Conservation (phyloP, 1,140 invertebrate genomes). For the Drosophila neocordata region DNA sequence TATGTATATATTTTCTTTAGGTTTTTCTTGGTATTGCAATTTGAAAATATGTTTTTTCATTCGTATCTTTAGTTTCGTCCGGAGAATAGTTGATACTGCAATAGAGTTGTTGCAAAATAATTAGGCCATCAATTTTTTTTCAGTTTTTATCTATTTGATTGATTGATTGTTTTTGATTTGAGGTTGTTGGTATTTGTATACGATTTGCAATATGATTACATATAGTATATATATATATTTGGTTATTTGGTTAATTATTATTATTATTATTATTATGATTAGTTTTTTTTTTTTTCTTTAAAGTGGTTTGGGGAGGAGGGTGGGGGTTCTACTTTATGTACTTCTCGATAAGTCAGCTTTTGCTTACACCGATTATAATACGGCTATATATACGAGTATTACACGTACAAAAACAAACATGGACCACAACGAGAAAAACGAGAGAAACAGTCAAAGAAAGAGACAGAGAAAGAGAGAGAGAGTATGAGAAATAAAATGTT, state of each 20-base stretch:
- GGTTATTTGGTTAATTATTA: not conserved
- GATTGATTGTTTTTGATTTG: not conserved
- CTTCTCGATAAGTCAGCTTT: conserved; percentile 10
- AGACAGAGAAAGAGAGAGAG: conserved; percentile 20
- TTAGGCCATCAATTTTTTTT: conserved; percentile 69
- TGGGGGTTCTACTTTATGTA: conserved; percentile 2
- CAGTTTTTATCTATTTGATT: not conserved
- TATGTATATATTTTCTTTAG: conserved; percentile 18
- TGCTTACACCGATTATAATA: conserved; percentile 48
- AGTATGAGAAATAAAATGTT: not conserved
- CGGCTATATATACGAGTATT: conserved; percentile 29
- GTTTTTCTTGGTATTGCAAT: not conserved
- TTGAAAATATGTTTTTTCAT: conserved; percentile 32
- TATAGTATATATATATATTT: conserved; percentile 4
- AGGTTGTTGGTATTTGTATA: conserved; percentile 22
- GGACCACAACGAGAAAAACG: conserved; percentile 38
- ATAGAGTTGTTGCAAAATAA: conserved; percentile 80
- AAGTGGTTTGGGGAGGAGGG: not conserved
- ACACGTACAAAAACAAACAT: conserved; percentile 37
- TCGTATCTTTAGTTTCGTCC: conserved; percentile 71
- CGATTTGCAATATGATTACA: conserved; percentile 54
- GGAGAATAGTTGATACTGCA: conserved; percentile 81
- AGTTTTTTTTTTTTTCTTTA: conserved; percentile 6
- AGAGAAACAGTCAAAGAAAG: conserved; percentile 8
- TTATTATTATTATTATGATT: not conserved